Percentiles rank a stretch among this genome's conserved stretches.
phyloP scores from a whole-genome alignment of 2,888 invertebrate genomes.

The Lissonota sp. region DNA sequence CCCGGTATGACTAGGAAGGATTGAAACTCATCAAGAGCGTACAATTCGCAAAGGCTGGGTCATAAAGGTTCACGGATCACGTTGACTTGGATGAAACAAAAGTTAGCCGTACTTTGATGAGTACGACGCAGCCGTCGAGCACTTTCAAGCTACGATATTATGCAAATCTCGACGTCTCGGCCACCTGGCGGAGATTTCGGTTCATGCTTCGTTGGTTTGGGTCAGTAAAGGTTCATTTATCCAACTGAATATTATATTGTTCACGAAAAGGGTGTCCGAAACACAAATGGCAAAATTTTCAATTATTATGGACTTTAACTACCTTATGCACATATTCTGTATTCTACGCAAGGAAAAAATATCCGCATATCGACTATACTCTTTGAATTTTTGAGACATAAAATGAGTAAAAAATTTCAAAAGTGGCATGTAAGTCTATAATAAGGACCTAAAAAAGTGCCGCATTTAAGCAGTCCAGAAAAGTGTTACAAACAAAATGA shows the following conservation, averaged over 20 bases:
- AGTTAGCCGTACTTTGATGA: slow-evolving; percentile 72
- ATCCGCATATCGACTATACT: too few species aligned
- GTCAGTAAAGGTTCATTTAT: slow-evolving; percentile 16
- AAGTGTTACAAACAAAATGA: too few species aligned
- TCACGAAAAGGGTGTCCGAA: slow-evolving; percentile 19
- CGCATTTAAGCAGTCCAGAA: too few species aligned
- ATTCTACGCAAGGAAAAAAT: too few species aligned
- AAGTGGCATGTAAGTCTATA: too few species aligned
- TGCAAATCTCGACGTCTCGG: slow-evolving; percentile 60
- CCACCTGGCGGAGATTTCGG: slow-evolving; percentile 1
- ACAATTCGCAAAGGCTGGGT: neutral
- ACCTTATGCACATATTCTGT: too few species aligned
- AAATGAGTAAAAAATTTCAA: too few species aligned
- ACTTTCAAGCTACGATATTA: slow-evolving; percentile 56
- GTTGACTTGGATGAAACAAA: slow-evolving; percentile 67
- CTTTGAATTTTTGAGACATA: too few species aligned
- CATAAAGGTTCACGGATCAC: slow-evolving; percentile 5
- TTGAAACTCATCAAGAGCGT: neutral
- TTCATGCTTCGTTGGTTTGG: neutral
- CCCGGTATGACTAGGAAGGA: neutral
- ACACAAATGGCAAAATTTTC: neutral
- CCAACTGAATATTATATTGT: slow-evolving; percentile 6
- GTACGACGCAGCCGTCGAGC: slow-evolving; percentile 63
- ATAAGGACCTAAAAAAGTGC: too few species aligned
- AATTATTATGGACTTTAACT: too few species aligned